These are phyloP conservation scores for Macrosiphum euphorbiae DNA, from an alignment of 2,888 invertebrate species.

Conservation along the genomic window DNA sequence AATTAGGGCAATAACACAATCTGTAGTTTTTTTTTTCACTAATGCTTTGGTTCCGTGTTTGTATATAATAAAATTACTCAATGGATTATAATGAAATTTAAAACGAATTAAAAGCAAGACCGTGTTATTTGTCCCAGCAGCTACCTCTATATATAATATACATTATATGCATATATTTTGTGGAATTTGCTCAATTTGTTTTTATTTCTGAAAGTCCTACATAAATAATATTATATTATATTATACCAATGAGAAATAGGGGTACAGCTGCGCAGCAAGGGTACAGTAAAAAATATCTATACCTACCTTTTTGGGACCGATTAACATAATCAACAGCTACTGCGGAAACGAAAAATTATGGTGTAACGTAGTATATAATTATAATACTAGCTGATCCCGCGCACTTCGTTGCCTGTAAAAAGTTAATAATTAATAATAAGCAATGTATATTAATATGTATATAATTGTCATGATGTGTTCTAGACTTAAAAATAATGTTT, in stretches of 20 bases:
- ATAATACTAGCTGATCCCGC: no score
- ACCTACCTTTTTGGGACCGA: neutral
- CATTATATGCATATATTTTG: neutral
- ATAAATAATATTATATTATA: neutral
- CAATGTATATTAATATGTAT: no score
- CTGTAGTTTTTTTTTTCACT: slow-evolving; percentile 8
- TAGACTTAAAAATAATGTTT: no score
- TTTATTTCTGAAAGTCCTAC: neutral
- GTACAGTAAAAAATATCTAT: neutral
- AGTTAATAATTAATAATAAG: no score
- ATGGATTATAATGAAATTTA: slow-evolving; percentile 19
- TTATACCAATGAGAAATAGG: neutral
- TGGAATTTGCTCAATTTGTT: neutral
- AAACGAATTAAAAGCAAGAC: slow-evolving; percentile 14
- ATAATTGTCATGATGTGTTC: no score
- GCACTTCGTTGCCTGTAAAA: no score
- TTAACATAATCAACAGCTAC: neutral
- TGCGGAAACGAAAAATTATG: neutral
- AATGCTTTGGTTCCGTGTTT: neutral
- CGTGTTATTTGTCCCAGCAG: neutral
- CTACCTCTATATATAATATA: neutral
- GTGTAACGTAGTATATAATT: neutral
- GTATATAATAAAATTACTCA: neutral
- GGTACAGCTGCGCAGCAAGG: neutral
- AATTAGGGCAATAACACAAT: slow-evolving; percentile 38